phyloP scores from a whole-genome alignment of 1,140 invertebrate genomes.

The Heliothis subflexa region DNA sequence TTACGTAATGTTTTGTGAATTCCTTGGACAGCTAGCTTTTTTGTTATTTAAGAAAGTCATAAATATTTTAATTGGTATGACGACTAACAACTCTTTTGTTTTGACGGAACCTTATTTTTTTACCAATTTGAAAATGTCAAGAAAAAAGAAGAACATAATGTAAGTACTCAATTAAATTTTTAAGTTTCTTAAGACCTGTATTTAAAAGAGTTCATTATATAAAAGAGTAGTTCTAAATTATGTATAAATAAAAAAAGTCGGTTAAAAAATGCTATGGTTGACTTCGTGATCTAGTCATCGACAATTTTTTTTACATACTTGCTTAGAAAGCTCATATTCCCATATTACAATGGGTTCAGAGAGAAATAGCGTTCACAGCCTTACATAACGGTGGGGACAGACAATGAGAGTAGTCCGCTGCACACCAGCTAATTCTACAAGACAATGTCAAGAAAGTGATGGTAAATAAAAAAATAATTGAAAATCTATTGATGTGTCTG shows the following conservation, averaged over 20 bases:
- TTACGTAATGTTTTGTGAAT: background rate
- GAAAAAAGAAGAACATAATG: background rate
- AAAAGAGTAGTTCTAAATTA: background rate
- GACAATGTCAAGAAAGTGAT: conserved; percentile 46
- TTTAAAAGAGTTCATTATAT: background rate
- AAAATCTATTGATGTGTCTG: conserved; percentile 25
- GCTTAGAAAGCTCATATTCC: conserved; percentile 54
- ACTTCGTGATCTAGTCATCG: conserved; percentile 34
- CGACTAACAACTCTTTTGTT: too few relatives aligned
- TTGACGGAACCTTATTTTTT: too few relatives aligned
- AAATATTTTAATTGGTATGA: background rate
- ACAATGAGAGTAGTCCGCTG: conserved; percentile 42
- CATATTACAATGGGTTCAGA: conserved; percentile 53
- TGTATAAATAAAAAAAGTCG: conserved; percentile 14
- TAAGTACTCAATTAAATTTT: background rate
- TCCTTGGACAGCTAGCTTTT: background rate
- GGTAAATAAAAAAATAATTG: conserved; percentile 29
- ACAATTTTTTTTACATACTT: conserved; percentile 48
- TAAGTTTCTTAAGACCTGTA: background rate
- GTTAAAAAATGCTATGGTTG: background rate
- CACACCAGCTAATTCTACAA: conserved; percentile 35
- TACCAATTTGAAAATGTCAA: too few relatives aligned
- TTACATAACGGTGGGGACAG: conserved; percentile 50
- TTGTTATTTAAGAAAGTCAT: background rate
- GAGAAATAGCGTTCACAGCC: conserved; percentile 42